phyloP scores from a whole-genome alignment of 2,113 vertebrate species.

The Muscicapa adusta region DNA sequence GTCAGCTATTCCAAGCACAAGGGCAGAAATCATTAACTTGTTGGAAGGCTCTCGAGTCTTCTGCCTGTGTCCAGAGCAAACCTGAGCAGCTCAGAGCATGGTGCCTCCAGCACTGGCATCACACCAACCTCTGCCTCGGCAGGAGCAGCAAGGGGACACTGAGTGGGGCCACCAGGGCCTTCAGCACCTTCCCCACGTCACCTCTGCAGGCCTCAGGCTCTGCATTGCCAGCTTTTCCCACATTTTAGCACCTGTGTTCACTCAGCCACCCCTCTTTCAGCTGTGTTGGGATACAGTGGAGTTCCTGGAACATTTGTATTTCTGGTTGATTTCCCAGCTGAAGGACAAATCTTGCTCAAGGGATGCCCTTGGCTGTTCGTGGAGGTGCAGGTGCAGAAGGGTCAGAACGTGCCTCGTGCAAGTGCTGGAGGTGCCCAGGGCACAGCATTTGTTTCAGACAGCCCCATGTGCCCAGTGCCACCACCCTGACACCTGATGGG shows the following conservation, averaged over 20 bases:
- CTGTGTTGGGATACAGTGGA: neutral
- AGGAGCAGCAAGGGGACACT: neutral
- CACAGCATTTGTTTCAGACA: neutral
- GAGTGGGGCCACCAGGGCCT: neutral
- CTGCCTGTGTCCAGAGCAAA: neutral
- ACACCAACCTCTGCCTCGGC: neutral
- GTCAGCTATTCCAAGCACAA: neutral
- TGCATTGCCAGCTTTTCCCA: neutral
- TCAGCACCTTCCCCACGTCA: accelerated
- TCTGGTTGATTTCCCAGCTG: neutral
- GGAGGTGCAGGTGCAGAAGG: neutral
- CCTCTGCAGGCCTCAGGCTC: neutral
- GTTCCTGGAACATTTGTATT: neutral
- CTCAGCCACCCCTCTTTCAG: neutral
- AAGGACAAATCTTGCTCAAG: neutral
- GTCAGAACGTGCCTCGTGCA: neutral
- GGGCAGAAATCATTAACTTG: neutral
- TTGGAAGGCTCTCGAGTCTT: neutral
- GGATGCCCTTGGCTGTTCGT: neutral
- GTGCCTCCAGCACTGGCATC: neutral
- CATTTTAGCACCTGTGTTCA: neutral
- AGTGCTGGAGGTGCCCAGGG: neutral
- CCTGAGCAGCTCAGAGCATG: neutral
- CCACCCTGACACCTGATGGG: accelerated
- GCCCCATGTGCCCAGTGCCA: neutral